Evolutionary conservation across 2,888 invertebrate genomes (phyloP), one percentile per base, ranked within the genome.

Genomic region (Epinotia nisella): DNA sequence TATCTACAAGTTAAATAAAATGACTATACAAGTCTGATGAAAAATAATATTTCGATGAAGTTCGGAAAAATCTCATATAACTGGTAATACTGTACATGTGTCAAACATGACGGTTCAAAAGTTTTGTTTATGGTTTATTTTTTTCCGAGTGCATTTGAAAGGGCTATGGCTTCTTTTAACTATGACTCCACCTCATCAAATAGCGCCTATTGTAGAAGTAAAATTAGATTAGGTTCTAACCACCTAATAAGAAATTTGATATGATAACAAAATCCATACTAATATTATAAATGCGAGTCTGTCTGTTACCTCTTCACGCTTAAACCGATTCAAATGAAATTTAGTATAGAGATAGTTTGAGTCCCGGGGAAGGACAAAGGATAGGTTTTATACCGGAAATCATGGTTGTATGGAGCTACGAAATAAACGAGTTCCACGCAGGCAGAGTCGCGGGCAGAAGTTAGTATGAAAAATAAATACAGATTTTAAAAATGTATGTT

Each of bases 31-130:
- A 35, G 35, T 19, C 1, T 11, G 4, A 56, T 4, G 3, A 2
- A 11, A 9, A 41, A n/a, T 15, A n/a, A 19, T 35, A 39, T 56
- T 21, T 24, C n/a, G 7, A 2, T 10, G 5, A 67, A 67, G 9
- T 49, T 67, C 2, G 17, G 67, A 39, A 62, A 72, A 21, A 56
- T n/a, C 49, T 49, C 15, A 29, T 39, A 35, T 21, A 5, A 1
- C 55, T 62, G 72, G 72, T 29, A 72, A 68, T 62, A 72, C 39
- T 17, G 51, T 56, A 62, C 72, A 51, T 72, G 85, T 91, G 90
- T 90, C 90, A 89, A 83, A 85, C 82, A 85, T 88, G 89, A 90
- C 89, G 85, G 83, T 78, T 82, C 79, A 75, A 82, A 45, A 68
- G 39, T 73, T 76, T 83, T 84, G 82, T 87, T 83, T 90, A 87